Percentiles rank a stretch among this genome's conserved stretches.
Conservation (phyloP, 2,113 vertebrate genomes). For the Notarius lentiginosus region DNA sequence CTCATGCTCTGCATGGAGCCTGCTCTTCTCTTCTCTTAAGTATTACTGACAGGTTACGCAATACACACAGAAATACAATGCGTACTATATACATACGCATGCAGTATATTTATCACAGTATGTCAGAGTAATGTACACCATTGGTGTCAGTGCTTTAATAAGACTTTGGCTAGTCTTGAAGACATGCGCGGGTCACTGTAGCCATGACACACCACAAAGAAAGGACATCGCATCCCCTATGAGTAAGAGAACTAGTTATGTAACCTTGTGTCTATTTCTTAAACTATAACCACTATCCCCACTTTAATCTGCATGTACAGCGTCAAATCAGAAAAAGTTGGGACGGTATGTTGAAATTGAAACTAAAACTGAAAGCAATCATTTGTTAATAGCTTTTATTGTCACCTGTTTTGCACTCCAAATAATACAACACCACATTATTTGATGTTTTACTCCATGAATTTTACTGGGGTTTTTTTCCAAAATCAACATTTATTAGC, state of each 20-base stretch:
- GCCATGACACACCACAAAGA: not conserved
- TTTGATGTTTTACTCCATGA: no score
- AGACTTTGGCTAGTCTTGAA: not conserved
- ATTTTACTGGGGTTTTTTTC: no score
- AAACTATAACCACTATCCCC: not conserved
- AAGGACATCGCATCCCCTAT: slow-evolving; percentile 9
- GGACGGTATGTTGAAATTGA: no score
- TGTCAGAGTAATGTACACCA: not conserved
- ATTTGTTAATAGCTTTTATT: no score
- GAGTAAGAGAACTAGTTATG: not conserved
- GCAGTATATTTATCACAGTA: not conserved
- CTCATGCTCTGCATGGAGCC: not conserved
- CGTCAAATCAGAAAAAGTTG: no score
- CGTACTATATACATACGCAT: not conserved
- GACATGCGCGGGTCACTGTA: not conserved
- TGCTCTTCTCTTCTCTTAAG: not conserved
- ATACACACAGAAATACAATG: not conserved
- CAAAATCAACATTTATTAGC: no score
- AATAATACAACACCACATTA: no score
- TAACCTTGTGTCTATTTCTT: not conserved
- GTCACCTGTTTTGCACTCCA: no score
- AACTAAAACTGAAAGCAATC: no score
- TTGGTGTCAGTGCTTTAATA: not conserved
- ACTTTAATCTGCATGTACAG: not conserved
- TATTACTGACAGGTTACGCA: slow-evolving; percentile 19